Percentiles rank a stretch among this genome's conserved stretches.
phyloP scores from a whole-genome alignment of 2,888 invertebrate species.

The Lapara coniferarum region DNA sequence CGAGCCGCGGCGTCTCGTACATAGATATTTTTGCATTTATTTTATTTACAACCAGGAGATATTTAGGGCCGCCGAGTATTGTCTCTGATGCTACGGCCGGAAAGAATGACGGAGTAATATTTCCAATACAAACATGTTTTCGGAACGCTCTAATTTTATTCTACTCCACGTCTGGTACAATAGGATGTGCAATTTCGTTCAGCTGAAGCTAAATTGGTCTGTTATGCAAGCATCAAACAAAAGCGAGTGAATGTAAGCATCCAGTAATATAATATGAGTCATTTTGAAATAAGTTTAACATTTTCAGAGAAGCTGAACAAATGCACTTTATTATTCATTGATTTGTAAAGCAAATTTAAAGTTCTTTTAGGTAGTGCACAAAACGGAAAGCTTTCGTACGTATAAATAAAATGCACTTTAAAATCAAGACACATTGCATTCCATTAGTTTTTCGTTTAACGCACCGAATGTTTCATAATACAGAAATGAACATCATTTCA shows the following conservation, averaged over 20 bases:
- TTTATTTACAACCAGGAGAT: slow-evolving; percentile 54
- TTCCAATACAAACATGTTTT: slow-evolving; percentile 66
- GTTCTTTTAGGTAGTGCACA: slow-evolving; percentile 36
- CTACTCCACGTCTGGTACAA: slow-evolving; percentile 61
- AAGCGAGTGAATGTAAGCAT: slow-evolving; percentile 54
- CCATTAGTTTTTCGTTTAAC: not conserved
- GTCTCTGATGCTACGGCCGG: slow-evolving; percentile 44
- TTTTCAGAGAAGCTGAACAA: slow-evolving; percentile 46
- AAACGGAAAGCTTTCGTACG: slow-evolving; percentile 33
- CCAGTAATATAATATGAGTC: slow-evolving; percentile 52
- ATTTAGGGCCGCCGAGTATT: slow-evolving; percentile 51
- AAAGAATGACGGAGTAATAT: slow-evolving; percentile 57
- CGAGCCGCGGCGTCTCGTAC: slow-evolving; percentile 31
- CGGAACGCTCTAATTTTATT: slow-evolving; percentile 65
- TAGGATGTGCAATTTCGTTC: slow-evolving; percentile 68
- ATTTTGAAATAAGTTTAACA: slow-evolving; percentile 53
- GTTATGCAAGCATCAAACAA: slow-evolving; percentile 65
- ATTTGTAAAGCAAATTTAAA: slow-evolving; percentile 44
- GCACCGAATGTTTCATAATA: not conserved
- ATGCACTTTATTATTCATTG: slow-evolving; percentile 49
- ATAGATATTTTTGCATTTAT: slow-evolving; percentile 49
- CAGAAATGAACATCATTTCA: not conserved
- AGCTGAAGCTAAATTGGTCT: slow-evolving; percentile 65
- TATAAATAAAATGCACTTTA: slow-evolving; percentile 39
- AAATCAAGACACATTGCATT: slow-evolving; percentile 22